Conservation (phyloP, 2,888 invertebrate species). For the Synergus itoensis region DNA sequence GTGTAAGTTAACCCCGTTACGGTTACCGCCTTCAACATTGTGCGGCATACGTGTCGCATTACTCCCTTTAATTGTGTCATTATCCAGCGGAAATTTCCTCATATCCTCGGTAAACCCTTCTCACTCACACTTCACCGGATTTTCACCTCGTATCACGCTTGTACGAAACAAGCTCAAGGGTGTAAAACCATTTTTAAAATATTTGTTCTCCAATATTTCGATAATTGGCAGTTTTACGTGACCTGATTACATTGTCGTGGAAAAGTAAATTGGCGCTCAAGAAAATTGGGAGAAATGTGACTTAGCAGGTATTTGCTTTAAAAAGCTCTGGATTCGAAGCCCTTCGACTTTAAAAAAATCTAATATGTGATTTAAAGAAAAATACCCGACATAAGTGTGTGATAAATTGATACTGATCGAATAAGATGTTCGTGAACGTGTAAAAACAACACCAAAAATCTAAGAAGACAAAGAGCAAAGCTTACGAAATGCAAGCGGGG, state of each 20-base stretch:
- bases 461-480: not conserved
- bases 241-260: constrained; percentile 3
- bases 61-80: constrained; percentile 67
- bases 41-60: constrained; percentile 55
- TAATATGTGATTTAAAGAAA: not conserved
- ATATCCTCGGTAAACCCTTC: constrained; percentile 42
- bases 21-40: constrained; percentile 48
- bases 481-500: not conserved
- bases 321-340: not conserved
- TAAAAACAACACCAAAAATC: not conserved
- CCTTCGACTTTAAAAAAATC: not conserved
- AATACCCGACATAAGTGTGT: not conserved
- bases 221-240: constrained; percentile 10
- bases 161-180: not conserved
- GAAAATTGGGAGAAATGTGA: not conserved
- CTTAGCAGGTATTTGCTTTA: not conserved
- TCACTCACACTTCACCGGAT: constrained; percentile 31
- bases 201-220: not conserved
- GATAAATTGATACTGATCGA: not conserved
- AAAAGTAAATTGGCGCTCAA: not conserved
- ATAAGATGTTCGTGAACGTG: not conserved
- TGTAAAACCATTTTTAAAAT: constrained; percentile 31
- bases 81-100: constrained; percentile 64
- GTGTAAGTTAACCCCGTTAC: constrained; percentile 44
- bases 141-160: constrained; percentile 7